phyloP scores from a whole-genome alignment of 2,113 vertebrate species.

The Sylvia atricapilla region DNA sequence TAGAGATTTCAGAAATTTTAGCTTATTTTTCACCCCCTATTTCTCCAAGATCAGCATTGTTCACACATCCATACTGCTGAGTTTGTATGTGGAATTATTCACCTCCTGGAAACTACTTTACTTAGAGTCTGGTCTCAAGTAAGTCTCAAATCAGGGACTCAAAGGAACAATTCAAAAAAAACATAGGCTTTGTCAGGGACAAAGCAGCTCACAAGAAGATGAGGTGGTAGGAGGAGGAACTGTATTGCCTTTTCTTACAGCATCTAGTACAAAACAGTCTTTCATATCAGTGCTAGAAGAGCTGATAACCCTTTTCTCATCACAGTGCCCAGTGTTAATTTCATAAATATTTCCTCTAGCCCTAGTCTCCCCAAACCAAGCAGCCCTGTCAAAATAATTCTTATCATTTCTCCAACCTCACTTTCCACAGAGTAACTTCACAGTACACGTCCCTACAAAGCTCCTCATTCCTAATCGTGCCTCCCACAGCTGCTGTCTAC shows the following conservation, averaged over 20 bases:
- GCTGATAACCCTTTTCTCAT: neutral
- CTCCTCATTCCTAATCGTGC: too few species aligned
- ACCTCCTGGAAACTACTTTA: neutral
- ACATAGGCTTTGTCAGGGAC: neutral
- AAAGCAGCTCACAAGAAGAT: neutral
- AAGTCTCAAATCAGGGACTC: neutral
- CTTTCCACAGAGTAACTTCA: neutral
- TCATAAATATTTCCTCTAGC: neutral
- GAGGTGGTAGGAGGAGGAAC: neutral
- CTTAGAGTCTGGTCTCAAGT: neutral
- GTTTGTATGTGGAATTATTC: neutral
- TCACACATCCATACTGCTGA: fast-evolving
- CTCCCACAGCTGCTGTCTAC: neutral
- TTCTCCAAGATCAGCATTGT: neutral
- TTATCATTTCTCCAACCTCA: neutral
- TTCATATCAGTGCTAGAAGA: neutral
- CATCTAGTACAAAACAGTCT: neutral
- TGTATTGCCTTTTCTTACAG: neutral
- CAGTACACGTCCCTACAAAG: neutral
- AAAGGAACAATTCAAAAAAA: neutral
- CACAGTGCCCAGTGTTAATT: fast-evolving
- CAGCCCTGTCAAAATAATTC: neutral
- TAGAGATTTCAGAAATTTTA: neutral
- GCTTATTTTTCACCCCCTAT: neutral
- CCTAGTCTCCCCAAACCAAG: neutral